A percentile compares a stretch with the other conserved stretches of the same genome.
These are phyloP conservation scores for Polia nebulosa DNA, from an alignment of 2,888 invertebrate genomes.

Conservation along the genomic window DNA sequence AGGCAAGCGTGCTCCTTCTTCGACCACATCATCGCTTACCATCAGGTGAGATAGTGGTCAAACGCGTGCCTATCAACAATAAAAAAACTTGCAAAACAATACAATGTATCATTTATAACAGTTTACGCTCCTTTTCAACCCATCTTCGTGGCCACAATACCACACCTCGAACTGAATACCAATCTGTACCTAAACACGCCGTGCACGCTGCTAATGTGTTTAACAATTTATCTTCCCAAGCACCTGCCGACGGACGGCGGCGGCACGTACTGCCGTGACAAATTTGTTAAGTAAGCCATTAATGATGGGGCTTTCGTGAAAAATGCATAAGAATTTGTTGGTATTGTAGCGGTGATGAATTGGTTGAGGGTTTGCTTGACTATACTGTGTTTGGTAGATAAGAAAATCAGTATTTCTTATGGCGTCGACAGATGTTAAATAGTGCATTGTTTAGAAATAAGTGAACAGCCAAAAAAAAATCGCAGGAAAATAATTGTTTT, in stretches of 20 bases:
- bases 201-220: conserved; percentile 50
- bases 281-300: conserved; percentile 42
- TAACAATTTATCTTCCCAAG: conserved; percentile 45
- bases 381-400: neutral
- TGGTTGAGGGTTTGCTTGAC: neutral
- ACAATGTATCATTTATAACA: no score
- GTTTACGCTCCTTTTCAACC: neutral
- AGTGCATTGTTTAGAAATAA: no score
- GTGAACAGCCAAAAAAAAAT: no score
- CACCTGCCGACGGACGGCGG: conserved; percentile 46
- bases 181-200: conserved; percentile 32
- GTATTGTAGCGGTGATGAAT: conserved; percentile 27
- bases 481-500: no score
- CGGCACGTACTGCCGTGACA: conserved; percentile 35
- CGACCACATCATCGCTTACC: no score
- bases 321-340: conserved; percentile 6
- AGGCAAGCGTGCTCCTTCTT: no score
- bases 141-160: conserved; percentile 23
- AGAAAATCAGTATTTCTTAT: neutral
- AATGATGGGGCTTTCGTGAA: neutral
- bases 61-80: no score
- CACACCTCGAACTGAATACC: conserved; percentile 29
- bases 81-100: no score
- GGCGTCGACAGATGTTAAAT: no score
- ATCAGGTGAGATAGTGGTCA: no score